Evolutionary conservation across 2,113 vertebrate genomes (phyloP), one percentile per base, ranked within the genome.

Genomic region (Tor tambroides): DNA sequence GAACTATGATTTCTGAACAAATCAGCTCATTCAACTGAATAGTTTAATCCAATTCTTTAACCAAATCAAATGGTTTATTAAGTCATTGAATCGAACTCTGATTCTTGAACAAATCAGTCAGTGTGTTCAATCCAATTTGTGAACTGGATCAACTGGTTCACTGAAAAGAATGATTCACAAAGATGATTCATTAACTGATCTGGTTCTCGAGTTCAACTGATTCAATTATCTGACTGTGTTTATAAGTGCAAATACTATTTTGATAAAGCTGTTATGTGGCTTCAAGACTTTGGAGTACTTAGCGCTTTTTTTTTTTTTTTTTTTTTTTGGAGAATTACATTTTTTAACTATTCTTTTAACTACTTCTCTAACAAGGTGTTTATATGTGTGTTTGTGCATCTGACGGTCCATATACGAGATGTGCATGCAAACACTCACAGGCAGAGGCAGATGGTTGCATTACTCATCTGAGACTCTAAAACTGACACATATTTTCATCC

Each of bases 371-470:
- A 75, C 69, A 74, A 84, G 30, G 35, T 86, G 76, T 86, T 79
- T 72, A 9, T 72, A 51, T 75, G 46, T 49, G 65, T 63, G 67
- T 61, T n/a, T 71, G 2, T 51, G 41, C 54, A 41, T 86, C 41
- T 80, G 76, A 69, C 4, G 56, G 56, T 78, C 26, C 76, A 46
- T 49, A 65, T 80, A 51, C 6, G 17, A 35, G 65, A 35, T 86
- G 65, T 30, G 65, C 79, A 74, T 49, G 26, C 56, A 59, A 74
- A 63, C 71, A 75, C 32, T 54, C 28, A 46, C 63, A 71, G 23
- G 81, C 69, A 84, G 83, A 84, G 83, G 83, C 83, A 84, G 83
- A 84, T 84, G 83, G 83, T 74, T 56, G 83, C 67, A 84, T 84
- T 84, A 84, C 83, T 84, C 83, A 84, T 84, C 83, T 72, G 83